Base-by-base conservation (phyloP, 2,797 vertebrate genomes). In the Sebastes minor region DNA sequence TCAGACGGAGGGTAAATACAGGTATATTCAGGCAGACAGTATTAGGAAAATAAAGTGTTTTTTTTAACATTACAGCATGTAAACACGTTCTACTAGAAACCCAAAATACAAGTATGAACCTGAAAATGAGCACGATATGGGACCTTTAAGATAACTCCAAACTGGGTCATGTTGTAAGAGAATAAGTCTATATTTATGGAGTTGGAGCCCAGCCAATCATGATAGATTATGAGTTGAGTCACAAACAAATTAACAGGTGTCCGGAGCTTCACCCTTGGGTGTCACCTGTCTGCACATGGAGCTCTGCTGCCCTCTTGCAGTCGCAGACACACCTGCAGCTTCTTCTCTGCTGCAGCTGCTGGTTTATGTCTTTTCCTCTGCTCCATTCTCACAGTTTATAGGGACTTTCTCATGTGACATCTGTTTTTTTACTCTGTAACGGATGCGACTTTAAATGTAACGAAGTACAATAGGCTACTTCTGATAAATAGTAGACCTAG, bases 321-420 rank as follows among this genome's bases (percentile, higher is more conserved):
- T 2, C 0, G n/a, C n/a, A 22, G n/a, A 23, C 10, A 55, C n/a
- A 0, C 4, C 49, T 52, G 49, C 20, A n/a, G 49, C 49, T 52
- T 52, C 49, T n/a, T n/a, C 49, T 52, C 49, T 52, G 49, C 49
- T 46, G 42, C 49, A 52, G 20, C 52, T 22, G 49, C 52, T 23
- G 52, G 2, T 55, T 55, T 55, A 5, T 23, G 0, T 52, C 18
- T 0, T 52, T n/a, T 20, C 49, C 1, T 55, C 52, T 55, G 49
- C 52, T 53, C 20, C n/a, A 10, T 22, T n/a, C n/a, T 53, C 52
- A 30, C 16, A 61, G 59, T 30, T 5, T 12, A 20, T 32, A 18
- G 2, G 0, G 59, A 32, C 9, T 32, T 61, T 61, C 18, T 18
- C 27, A 10, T 30, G 57, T 30, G 14, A 8, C 38, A 0, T 30